These are phyloP conservation scores for Bactericera cockerelli DNA, from an alignment of 1,140 invertebrate species.

Conservation along the genomic window DNA sequence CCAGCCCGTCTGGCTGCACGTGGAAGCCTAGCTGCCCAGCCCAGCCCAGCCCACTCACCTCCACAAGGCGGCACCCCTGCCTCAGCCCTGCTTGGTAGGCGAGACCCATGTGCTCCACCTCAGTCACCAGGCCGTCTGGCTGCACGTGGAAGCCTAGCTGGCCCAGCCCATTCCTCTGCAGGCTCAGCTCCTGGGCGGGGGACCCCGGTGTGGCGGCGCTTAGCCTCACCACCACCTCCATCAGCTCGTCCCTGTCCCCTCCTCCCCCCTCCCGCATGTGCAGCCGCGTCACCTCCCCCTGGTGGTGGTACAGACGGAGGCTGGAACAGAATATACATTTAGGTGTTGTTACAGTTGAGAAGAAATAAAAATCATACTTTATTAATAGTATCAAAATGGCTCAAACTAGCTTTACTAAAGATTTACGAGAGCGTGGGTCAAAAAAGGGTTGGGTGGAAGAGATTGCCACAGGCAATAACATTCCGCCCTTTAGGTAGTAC, in stretches of 20 bases:
- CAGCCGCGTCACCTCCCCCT: constrained; percentile 70
- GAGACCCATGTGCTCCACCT: constrained; percentile 74
- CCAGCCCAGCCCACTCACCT: constrained; percentile 41
- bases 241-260: constrained; percentile 55
- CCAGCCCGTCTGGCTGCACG: too few relatives aligned
- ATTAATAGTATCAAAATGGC: too few relatives aligned
- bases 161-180: constrained; percentile 60
- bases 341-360: not conserved
- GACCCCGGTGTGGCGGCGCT: constrained; percentile 55
- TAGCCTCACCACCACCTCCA: constrained; percentile 58
- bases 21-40: too few relatives aligned
- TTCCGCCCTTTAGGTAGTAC: too few relatives aligned
- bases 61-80: constrained; percentile 77
- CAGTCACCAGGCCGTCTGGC: constrained; percentile 85
- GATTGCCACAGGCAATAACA: too few relatives aligned
- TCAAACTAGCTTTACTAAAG: too few relatives aligned
- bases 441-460: too few relatives aligned
- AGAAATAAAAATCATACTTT: too few relatives aligned
- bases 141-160: constrained; percentile 93
- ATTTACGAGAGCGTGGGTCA: too few relatives aligned
- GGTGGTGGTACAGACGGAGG: constrained; percentile 53
- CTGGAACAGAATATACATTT: constrained; percentile 33
- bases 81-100: constrained; percentile 79
- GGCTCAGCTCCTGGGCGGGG: constrained; percentile 52
- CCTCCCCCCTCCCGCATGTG: constrained; percentile 44